These are phyloP conservation scores for Nephrocerus scutellatus DNA, from an alignment of 2,888 invertebrate genomes.

Conservation along the genomic window DNA sequence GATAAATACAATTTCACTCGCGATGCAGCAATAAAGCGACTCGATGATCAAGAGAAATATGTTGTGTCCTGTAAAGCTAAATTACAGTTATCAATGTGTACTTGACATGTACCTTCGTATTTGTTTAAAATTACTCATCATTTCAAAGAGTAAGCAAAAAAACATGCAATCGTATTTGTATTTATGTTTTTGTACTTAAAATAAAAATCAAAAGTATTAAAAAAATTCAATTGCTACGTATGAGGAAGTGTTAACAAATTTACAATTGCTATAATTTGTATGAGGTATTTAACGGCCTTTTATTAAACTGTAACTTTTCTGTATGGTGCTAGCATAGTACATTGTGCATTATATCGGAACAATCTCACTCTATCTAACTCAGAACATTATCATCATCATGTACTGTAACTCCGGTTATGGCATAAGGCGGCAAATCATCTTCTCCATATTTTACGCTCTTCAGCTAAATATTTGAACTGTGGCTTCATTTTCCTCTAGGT, in stretches of 20 bases:
- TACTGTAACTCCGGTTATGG: too few species aligned
- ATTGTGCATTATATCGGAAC: not conserved
- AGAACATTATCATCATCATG: too few species aligned
- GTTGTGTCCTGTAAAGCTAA: conserved; percentile 20
- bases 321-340: not conserved
- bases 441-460: too few species aligned
- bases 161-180: conserved; percentile 11
- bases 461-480: too few species aligned
- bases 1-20: conserved; percentile 30
- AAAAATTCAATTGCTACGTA: conserved; percentile 12
- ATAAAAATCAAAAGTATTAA: conserved; percentile 5
- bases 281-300: too few species aligned
- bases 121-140: too few species aligned
- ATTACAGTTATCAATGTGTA: too few species aligned
- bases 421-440: too few species aligned
- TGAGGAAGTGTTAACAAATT: conserved; percentile 10
- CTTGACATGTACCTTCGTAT: too few species aligned
- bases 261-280: too few species aligned
- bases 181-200: not conserved
- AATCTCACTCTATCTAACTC: too few species aligned
- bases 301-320: conserved; percentile 1
- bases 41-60: conserved; percentile 33
- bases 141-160: conserved; percentile 25
- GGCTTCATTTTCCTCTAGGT: too few species aligned
- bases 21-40: conserved; percentile 30